A percentile compares a stretch with the other conserved stretches of the same genome.
Conservation (phyloP, 2,113 vertebrate species). For the Telmatochromis sp. region DNA sequence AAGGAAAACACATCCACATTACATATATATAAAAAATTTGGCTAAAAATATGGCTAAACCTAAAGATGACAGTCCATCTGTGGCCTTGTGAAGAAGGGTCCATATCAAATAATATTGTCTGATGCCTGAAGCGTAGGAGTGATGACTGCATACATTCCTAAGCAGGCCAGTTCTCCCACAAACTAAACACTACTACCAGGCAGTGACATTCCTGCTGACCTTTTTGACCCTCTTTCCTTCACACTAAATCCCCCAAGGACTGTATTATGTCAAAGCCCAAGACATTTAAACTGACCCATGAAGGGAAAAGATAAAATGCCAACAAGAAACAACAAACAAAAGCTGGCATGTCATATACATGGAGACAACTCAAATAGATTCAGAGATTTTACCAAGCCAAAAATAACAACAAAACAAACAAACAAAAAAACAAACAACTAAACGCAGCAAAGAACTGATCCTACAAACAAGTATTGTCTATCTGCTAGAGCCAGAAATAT, state of each 20-base stretch:
- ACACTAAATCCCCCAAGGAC: background rate
- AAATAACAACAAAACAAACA: background rate
- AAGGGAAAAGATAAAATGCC: background rate
- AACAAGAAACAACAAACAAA: background rate
- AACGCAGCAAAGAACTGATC: background rate
- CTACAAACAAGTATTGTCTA: background rate
- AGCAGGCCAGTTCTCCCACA: conserved; percentile 13
- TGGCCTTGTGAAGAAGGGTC: background rate
- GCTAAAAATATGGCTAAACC: background rate
- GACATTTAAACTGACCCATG: background rate
- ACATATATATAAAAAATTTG: too few species aligned
- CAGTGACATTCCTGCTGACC: conserved; percentile 48
- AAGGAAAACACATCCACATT: too few species aligned
- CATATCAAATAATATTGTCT: background rate
- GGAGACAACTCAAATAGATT: background rate
- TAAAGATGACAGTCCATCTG: background rate
- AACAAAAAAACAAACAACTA: background rate
- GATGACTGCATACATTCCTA: conserved; percentile 33
- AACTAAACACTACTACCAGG: conserved; percentile 36
- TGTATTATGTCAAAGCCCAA: background rate
- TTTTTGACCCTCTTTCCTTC: conserved; percentile 16
- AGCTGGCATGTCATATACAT: background rate
- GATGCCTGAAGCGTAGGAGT: conserved; percentile 4
- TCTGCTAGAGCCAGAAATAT: background rate
- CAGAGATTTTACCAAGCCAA: background rate